Evolutionary conservation across 2,797 vertebrate species (phyloP).

Genomic region (Liparis tanakae): DNA sequence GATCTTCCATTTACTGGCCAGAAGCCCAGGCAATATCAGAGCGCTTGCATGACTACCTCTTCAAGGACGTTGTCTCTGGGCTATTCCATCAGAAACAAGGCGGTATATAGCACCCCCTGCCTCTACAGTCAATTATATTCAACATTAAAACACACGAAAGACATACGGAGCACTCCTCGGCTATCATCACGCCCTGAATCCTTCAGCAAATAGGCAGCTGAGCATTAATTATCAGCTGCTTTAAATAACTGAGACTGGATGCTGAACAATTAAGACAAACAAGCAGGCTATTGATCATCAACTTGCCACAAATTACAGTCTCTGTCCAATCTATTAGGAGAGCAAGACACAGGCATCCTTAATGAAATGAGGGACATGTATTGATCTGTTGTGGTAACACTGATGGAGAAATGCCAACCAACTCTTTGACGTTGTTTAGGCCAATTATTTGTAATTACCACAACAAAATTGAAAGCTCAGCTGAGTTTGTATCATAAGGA

Average conservation of each 20-base stretch:
- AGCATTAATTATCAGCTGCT: constrained; percentile 62
- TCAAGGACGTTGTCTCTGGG: constrained; percentile 75
- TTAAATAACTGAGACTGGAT: constrained; percentile 48
- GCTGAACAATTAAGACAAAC: constrained; percentile 67
- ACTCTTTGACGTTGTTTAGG: constrained; percentile 54
- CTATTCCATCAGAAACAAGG: constrained; percentile 68
- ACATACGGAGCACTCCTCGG: constrained; percentile 35
- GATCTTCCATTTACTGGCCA: constrained; percentile 72
- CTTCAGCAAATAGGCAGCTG: constrained; percentile 38
- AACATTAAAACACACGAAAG: constrained; percentile 58
- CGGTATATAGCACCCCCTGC: constrained; percentile 57
- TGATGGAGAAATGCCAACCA: constrained; percentile 44
- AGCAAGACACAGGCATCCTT: constrained; percentile 67
- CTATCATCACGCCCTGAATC: constrained; percentile 28
- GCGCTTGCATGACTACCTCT: constrained; percentile 66
- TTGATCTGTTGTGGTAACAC: constrained; percentile 70
- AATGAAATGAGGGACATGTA: constrained; percentile 80
- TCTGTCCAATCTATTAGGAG: constrained; percentile 63
- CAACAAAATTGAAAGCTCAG: constrained; percentile 59
- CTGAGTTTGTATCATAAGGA: constrained; percentile 44
- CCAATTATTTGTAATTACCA: constrained; percentile 73
- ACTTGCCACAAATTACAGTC: constrained; percentile 71
- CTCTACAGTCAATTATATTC: constrained; percentile 34
- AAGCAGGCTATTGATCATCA: constrained; percentile 76
- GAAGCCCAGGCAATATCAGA: constrained; percentile 64